Conservation (phyloP, 2,888 invertebrate genomes). For the Cantharis rustica region DNA sequence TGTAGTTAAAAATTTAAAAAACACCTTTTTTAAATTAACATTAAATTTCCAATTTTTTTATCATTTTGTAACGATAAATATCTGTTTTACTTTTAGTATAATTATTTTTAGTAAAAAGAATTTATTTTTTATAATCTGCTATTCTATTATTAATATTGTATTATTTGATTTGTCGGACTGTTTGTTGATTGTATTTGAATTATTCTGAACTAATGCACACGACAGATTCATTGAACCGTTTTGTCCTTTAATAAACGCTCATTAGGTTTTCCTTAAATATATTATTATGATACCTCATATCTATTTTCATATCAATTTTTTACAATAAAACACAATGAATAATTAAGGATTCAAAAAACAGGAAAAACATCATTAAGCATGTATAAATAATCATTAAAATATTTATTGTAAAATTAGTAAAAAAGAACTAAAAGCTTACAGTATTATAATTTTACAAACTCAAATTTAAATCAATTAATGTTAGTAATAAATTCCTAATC, state of each 20-base stretch:
- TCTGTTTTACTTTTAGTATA: too few species aligned
- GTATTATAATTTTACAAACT: not conserved
- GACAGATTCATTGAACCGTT: not conserved
- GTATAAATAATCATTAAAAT: not conserved
- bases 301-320: not conserved
- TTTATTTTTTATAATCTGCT: too few species aligned
- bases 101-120: too few species aligned
- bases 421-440: not conserved
- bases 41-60: too few species aligned
- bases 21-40: too few species aligned
- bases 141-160: too few species aligned
- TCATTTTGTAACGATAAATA: too few species aligned
- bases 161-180: too few species aligned
- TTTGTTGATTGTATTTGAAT: not conserved
- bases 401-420: not conserved
- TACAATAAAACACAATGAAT: not conserved
- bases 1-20: too few species aligned
- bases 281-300: not conserved
- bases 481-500: not conserved
- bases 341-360: not conserved
- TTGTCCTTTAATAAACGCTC: not conserved
- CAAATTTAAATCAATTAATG: not conserved
- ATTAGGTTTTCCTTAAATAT: not conserved
- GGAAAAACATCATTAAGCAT: not conserved
- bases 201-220: not conserved